phyloP scores from a whole-genome alignment of 2,113 vertebrate species.

The Bothrops jararaca region DNA sequence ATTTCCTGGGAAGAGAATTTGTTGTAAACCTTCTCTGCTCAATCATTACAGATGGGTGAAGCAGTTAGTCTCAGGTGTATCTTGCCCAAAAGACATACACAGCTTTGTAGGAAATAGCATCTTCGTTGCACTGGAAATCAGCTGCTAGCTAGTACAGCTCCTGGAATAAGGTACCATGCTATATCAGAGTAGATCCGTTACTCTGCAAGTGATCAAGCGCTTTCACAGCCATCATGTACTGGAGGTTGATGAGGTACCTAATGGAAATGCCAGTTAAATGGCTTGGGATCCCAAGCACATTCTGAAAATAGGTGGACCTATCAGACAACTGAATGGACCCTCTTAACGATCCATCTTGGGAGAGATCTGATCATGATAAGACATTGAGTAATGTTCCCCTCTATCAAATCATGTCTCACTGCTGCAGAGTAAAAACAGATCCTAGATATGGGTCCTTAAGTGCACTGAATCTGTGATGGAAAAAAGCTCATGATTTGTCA shows the following conservation, averaged over 20 bases:
- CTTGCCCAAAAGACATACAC: background rate
- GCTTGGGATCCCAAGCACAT: background rate
- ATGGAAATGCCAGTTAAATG: background rate
- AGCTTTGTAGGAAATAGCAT: background rate
- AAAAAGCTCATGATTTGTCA: background rate
- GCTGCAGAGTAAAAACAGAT: background rate
- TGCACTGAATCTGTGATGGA: background rate
- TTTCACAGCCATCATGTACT: background rate
- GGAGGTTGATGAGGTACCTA: background rate
- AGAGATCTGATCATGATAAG: background rate
- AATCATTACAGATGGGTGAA: background rate
- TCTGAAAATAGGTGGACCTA: background rate
- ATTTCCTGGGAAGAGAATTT: background rate
- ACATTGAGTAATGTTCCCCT: background rate
- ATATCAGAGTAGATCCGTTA: background rate
- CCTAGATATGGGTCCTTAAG: background rate
- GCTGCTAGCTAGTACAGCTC: background rate
- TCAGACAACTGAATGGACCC: background rate
- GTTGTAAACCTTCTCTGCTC: background rate
- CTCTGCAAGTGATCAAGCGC: background rate
- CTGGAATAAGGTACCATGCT: background rate
- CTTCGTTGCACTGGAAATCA: background rate
- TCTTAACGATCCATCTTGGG: background rate
- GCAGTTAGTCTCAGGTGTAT: background rate
- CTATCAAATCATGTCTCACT: background rate